A percentile compares a stretch with the other conserved stretches of the same genome.
phyloP scores from a whole-genome alignment of 2,797 vertebrate species.

The Neostethus bicornis region DNA sequence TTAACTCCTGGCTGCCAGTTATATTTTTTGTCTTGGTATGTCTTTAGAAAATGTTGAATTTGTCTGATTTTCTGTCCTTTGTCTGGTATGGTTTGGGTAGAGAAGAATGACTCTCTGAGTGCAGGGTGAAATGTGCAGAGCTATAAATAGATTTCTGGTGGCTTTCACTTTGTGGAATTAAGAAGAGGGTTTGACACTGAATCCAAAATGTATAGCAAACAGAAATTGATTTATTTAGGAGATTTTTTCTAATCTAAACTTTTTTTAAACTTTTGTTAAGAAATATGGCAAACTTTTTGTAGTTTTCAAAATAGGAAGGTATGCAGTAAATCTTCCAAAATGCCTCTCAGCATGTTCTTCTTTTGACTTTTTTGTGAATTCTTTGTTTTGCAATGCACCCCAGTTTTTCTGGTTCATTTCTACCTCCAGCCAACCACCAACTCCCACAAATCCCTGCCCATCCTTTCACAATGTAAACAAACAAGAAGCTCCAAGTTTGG shows the following conservation, averaged over 20 bases:
- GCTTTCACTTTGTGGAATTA: slow-evolving; percentile 43
- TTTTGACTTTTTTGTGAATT: background rate
- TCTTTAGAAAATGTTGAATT: slow-evolving; percentile 9
- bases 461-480: slow-evolving; percentile 14
- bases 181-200: slow-evolving; percentile 22
- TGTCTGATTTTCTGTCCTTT: background rate
- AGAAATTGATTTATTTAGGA: background rate
- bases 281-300: background rate
- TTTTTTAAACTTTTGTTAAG: slow-evolving; percentile 1
- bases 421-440: background rate
- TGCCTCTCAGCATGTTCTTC: slow-evolving; percentile 9
- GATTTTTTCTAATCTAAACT: background rate
- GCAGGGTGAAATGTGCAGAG: slow-evolving; percentile 29
- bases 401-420: background rate
- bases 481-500: slow-evolving; percentile 7
- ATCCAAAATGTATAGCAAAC: slow-evolving; percentile 1
- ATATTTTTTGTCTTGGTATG: slow-evolving; percentile 9
- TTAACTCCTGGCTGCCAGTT: background rate
- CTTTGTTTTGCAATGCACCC: slow-evolving; percentile 2
- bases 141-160: slow-evolving; percentile 58
- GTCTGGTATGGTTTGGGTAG: slow-evolving; percentile 6
- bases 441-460: slow-evolving; percentile 5
- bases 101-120: slow-evolving; percentile 26
- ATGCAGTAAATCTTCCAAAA: slow-evolving; percentile 4
- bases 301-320: slow-evolving; percentile 3